phyloP scores from a whole-genome alignment of 2,888 invertebrate genomes.

The Eupithecia vulgata region DNA sequence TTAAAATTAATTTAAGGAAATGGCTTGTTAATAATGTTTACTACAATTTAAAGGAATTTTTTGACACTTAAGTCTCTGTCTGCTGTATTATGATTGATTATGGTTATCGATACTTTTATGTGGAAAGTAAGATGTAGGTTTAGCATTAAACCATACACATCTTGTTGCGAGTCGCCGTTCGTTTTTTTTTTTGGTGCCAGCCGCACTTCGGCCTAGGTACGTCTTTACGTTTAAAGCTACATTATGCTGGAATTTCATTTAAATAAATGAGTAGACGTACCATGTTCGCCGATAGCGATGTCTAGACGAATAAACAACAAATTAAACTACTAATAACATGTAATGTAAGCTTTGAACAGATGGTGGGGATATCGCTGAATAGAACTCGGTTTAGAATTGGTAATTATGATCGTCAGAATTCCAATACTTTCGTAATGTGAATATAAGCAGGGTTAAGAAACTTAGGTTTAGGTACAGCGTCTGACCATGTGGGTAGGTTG shows the following conservation, averaged over 20 bases:
- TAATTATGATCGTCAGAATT: slow-evolving; percentile 8
- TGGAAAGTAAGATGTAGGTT: no score
- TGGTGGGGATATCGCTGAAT: slow-evolving; percentile 40
- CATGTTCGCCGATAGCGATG: slow-evolving; percentile 35
- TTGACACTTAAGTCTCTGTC: no score
- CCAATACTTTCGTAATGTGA: neutral
- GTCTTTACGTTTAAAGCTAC: neutral
- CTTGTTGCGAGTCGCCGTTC: no score
- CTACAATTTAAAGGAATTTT: no score
- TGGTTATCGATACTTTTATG: no score
- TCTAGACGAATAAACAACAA: slow-evolving; percentile 45
- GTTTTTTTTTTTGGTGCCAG: no score
- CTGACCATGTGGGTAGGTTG: neutral
- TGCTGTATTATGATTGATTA: no score
- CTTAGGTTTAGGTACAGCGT: neutral
- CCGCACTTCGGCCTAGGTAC: no score
- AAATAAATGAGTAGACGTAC: slow-evolving; percentile 22
- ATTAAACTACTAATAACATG: slow-evolving; percentile 36
- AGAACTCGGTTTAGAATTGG: slow-evolving; percentile 32
- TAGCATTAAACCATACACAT: no score
- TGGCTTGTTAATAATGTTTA: no score
- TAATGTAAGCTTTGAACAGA: slow-evolving; percentile 35
- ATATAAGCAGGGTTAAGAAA: neutral
- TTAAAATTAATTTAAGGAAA: no score
- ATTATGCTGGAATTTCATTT: slow-evolving; percentile 14